A percentile compares a stretch with the other conserved stretches of the same genome.
These are phyloP conservation scores for Cheilosia vernalis DNA, from an alignment of 2,888 invertebrate genomes.

Conservation along the genomic window DNA sequence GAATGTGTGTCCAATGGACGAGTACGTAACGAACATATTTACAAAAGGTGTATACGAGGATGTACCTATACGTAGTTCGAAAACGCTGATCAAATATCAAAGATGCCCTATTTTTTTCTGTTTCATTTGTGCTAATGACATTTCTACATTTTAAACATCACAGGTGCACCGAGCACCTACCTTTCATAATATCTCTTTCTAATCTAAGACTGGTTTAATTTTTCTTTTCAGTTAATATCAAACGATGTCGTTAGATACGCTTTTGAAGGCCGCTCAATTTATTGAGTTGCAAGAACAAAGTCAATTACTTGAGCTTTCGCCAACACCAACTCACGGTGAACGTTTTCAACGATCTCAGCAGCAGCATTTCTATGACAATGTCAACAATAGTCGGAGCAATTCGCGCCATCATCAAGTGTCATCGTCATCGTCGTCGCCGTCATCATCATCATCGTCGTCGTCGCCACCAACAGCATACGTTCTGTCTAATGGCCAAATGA, in stretches of 20 bases:
- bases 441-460: slow-evolving; percentile 60
- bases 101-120: neutral
- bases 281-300: slow-evolving; percentile 66
- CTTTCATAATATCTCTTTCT: slow-evolving; percentile 2
- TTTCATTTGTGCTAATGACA: slow-evolving; percentile 13
- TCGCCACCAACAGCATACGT: slow-evolving; percentile 60
- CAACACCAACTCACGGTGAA: slow-evolving; percentile 48
- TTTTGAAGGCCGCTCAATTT: slow-evolving; percentile 66
- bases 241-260: slow-evolving; percentile 71
- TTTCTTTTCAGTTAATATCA: slow-evolving; percentile 37
- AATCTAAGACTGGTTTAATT: slow-evolving; percentile 2
- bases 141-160: neutral
- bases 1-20: neutral
- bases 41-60: too few species aligned
- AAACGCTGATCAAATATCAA: neutral
- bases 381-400: slow-evolving; percentile 65
- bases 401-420: slow-evolving; percentile 71
- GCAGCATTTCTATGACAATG: slow-evolving; percentile 67
- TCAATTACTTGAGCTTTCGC: slow-evolving; percentile 43
- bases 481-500: slow-evolving; percentile 63
- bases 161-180: slow-evolving; percentile 20
- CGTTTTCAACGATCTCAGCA: slow-evolving; percentile 65
- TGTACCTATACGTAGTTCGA: neutral
- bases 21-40: too few species aligned
- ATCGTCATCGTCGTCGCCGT: slow-evolving; percentile 64